Evolutionary conservation across 2,888 invertebrate genomes (phyloP).

Genomic region (Aspidiotus rigidus): DNA sequence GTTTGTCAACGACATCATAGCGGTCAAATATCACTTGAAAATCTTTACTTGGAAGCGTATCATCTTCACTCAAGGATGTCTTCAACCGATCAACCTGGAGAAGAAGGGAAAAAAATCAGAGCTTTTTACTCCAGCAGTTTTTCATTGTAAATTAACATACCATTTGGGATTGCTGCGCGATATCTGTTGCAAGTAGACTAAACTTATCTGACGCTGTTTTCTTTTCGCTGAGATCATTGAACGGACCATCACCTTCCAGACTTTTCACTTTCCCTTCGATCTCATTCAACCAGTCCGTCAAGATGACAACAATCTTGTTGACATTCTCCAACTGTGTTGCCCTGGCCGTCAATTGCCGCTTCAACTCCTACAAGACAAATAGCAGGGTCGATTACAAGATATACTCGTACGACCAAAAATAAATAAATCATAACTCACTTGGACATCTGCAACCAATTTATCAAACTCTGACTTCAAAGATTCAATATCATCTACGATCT

Average conservation of each 20-base stretch:
- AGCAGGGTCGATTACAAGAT: not conserved
- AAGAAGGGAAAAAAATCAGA: not conserved
- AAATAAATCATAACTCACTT: constrained; percentile 41
- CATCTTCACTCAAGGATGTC: constrained; percentile 60
- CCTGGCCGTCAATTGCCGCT: constrained; percentile 63
- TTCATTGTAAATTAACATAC: constrained; percentile 43
- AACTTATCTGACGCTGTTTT: constrained; percentile 80
- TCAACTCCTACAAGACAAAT: constrained; percentile 49
- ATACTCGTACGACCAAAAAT: not conserved
- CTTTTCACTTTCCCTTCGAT: constrained; percentile 72
- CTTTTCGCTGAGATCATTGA: constrained; percentile 84
- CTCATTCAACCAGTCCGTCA: constrained; percentile 81
- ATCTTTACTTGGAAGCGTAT: constrained; percentile 50
- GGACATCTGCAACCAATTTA: constrained; percentile 69
- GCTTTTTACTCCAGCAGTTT: not conserved
- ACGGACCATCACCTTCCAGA: constrained; percentile 60
- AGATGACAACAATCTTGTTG: constrained; percentile 68
- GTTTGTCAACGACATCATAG: constrained; percentile 59
- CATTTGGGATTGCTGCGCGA: constrained; percentile 66
- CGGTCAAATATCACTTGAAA: constrained; percentile 62
- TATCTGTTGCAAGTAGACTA: constrained; percentile 70
- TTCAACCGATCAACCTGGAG: constrained; percentile 56
- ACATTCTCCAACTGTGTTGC: constrained; percentile 77
- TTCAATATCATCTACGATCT: constrained; percentile 86
- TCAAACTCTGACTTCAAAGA: constrained; percentile 82